Percentiles rank a stretch among this genome's conserved stretches.
Evolutionary conservation across 2,113 vertebrate species (phyloP).

Genomic region (Microcebus ravelobensis): DNA sequence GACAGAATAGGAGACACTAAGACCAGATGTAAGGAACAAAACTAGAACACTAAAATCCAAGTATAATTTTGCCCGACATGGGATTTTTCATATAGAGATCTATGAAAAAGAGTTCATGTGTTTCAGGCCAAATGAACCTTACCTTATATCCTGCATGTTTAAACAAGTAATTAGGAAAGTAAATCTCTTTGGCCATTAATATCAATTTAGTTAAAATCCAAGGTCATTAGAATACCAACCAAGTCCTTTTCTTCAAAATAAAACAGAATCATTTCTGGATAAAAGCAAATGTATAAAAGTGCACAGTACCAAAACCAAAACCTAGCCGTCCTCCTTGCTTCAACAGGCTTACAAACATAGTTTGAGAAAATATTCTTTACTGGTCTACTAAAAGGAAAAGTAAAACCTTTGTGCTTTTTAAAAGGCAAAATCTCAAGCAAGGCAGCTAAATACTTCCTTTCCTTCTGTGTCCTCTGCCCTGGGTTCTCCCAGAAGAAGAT

Average conservation of each 20-base stretch:
- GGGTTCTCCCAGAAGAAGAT: conserved; percentile 20
- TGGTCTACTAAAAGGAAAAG: neutral
- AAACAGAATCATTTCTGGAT: neutral
- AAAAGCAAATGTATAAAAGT: neutral
- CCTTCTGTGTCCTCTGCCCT: neutral
- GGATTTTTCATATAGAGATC: conserved; percentile 2
- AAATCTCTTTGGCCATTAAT: neutral
- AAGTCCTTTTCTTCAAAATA: conserved; percentile 24
- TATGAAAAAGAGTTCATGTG: neutral
- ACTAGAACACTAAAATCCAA: neutral
- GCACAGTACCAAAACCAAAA: neutral
- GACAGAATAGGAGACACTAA: neutral
- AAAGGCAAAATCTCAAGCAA: conserved; percentile 32
- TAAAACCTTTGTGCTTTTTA: neutral
- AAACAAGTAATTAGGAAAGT: conserved; percentile 37
- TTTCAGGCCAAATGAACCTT: conserved; percentile 21
- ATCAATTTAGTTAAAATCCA: conserved; percentile 39
- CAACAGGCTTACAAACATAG: neutral
- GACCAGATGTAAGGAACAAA: neutral
- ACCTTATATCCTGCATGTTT: conserved; percentile 26
- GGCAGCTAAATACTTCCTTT: neutral
- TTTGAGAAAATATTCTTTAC: neutral
- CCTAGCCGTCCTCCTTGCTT: neutral
- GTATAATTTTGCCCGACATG: neutral
- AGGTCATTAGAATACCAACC: neutral